phyloP scores from a whole-genome alignment of 2,113 vertebrate genomes.

The Geococcyx californianus region DNA sequence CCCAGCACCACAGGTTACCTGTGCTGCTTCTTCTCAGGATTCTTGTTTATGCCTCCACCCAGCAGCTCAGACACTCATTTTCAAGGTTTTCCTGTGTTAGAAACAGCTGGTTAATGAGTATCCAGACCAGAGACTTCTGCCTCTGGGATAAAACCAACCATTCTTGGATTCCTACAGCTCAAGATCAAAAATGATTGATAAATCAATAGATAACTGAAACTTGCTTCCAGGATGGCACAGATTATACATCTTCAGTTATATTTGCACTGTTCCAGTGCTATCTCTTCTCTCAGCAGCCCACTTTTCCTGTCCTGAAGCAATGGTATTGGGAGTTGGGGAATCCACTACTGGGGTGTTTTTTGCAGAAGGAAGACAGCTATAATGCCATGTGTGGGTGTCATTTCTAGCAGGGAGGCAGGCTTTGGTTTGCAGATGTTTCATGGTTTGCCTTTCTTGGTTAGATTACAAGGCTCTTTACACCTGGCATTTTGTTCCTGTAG shows the following conservation, averaged over 20 bases:
- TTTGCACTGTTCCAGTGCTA: background rate
- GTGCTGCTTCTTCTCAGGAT: background rate
- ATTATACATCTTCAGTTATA: background rate
- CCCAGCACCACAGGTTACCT: background rate
- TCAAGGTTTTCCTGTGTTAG: background rate
- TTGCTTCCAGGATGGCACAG: background rate
- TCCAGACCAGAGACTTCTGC: background rate
- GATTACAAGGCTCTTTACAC: conserved; percentile 17
- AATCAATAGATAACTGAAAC: background rate
- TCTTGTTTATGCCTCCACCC: background rate
- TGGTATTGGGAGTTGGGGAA: background rate
- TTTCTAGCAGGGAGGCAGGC: background rate
- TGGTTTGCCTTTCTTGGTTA: background rate
- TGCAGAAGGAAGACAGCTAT: background rate
- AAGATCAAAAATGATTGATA: background rate
- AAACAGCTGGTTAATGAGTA: background rate
- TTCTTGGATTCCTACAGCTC: background rate
- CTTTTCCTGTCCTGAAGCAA: background rate
- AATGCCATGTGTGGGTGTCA: background rate
- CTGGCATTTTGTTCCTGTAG: background rate
- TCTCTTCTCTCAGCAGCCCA: background rate
- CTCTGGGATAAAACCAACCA: background rate
- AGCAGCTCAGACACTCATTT: background rate
- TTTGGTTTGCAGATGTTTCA: background rate
- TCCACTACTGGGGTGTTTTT: background rate